Percentiles rank a stretch among this genome's conserved stretches.
phyloP scores from a whole-genome alignment of 2,888 invertebrate species.

The Lasioglossum malachurum region DNA sequence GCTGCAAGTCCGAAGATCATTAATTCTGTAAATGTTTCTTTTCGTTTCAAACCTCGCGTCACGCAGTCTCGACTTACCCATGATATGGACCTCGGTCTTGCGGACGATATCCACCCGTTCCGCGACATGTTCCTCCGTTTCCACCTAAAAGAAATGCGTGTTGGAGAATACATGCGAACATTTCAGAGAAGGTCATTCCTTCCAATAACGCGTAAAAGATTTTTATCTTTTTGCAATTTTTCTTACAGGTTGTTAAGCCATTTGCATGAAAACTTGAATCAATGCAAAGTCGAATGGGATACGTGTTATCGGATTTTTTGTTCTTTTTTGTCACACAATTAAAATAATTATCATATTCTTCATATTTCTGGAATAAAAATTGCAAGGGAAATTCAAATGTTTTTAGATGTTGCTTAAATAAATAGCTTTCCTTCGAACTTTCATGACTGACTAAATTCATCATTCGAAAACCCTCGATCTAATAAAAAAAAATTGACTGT shows the following conservation, averaged over 20 bases:
- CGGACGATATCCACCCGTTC: constrained; percentile 85
- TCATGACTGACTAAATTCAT: no score
- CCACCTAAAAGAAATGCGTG: constrained; percentile 75
- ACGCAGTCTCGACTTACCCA: constrained; percentile 84
- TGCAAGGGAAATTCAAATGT: background rate
- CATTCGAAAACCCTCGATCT: no score
- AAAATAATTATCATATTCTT: background rate
- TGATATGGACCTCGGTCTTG: constrained; percentile 85
- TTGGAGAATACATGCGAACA: background rate
- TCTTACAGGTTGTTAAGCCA: background rate
- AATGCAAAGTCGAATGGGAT: background rate
- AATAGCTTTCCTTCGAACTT: no score
- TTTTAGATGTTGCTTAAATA: background rate
- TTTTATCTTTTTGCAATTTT: background rate
- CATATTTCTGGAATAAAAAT: background rate
- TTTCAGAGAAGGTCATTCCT: background rate
- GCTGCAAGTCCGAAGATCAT: constrained; percentile 31
- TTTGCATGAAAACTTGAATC: background rate
- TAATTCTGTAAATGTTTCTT: constrained; percentile 46
- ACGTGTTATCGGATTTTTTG: background rate
- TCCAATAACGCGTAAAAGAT: background rate
- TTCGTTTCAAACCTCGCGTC: constrained; percentile 69
- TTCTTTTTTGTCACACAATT: no score
- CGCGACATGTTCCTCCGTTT: constrained; percentile 82
- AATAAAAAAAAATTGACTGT: no score